Evolutionary conservation across 2,113 vertebrate genomes (phyloP), one percentile per base, ranked within the genome.

Genomic region (Glaucomys volans): DNA sequence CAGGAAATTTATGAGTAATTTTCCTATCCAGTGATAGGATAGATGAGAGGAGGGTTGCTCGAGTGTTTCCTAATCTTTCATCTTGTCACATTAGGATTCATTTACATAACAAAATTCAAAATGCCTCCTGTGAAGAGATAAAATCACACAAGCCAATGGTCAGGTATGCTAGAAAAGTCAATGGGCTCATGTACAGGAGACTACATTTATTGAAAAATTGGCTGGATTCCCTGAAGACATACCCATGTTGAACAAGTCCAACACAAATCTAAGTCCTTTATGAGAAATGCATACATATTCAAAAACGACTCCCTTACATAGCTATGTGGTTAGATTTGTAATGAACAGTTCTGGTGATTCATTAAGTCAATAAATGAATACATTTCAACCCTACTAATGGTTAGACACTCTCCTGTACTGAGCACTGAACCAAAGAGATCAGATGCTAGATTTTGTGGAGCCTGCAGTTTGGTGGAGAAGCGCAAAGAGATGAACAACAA

Each of bases 31-130:
- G 54, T 93, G 94, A 85, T 35, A 93, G 44, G 83, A n/a, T 37
- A 54, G 89, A 90, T 37, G 79, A 97, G 40, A 54, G n/a, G 17
- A 79, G 18, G 1, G 0, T 14, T 44, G 28, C 59, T 92, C 2
- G 28, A 57, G 85, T 94, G 96, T 93, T 88, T 96, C 77, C 57
- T 92, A 67, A 74, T 96, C 12, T 80, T 97, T 97, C 57, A 75
- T 95, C 75, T 92, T 32, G 17, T 81, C 94, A 82, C 28, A 20
- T 74, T 96, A 71, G 37, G 83, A 92, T 85, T 90, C 69, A 57
- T 94, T 91, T 92, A 91, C 84, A 76, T 88, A 79, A 64, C 62
- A 86, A 91, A 80, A 96, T 86, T 30, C 37, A 86, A 54, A 94
- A 86, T 52, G 44, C 28, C 14, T 92, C 37, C 11, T 67, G 22